Base-by-base conservation (phyloP, 2,113 vertebrate genomes). In the Chaenogobius annularis region DNA sequence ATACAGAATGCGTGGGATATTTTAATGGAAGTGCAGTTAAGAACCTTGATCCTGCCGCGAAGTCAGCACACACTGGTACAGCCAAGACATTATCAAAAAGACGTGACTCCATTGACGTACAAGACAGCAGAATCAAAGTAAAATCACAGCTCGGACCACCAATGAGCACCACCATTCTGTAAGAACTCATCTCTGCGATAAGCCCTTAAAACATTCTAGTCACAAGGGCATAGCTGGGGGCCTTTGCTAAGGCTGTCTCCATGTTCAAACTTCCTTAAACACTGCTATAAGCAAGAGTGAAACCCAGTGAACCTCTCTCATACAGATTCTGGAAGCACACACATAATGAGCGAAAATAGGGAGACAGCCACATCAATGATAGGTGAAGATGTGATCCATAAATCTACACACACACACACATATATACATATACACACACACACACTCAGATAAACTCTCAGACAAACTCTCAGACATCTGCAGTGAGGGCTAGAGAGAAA, bases 141-240 rank as follows among this genome's bases (percentile, higher is more conserved):
- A 9, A 73, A 72, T 82, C 67, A 67, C 59, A 46, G 23, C 52
- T 72, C 23, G 54, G 75, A 37, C 79, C 76, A 74, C 82, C 78
- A 77, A 67, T 75, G 59, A 26, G 59, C 44, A 67, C 70, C 63
- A 31, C 55, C 44, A 67, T 62, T 73, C 62, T 52, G 69, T 61
- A 72, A 55, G 26, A 12, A 54, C 63, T 74, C 72, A 52, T 48
- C 72, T 73, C 68, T 63, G 10, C n/a, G 0, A 54, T 79, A 87
- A 90, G 69, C 83, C 75, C 79, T 64, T 79, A 76, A 58, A 82
- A 75, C 80, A 80, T 77, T 77, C 70, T 19, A 61, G 66, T 88
- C 78, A 88, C 82, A 82, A 81, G 85, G 59, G 61, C 35, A 63
- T 10, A 8, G 10, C 4, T 66, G 73, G 65, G 73, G 62, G 59